Evolutionary conservation across 2,113 vertebrate genomes (phyloP).

Genomic region (Turnix velox): DNA sequence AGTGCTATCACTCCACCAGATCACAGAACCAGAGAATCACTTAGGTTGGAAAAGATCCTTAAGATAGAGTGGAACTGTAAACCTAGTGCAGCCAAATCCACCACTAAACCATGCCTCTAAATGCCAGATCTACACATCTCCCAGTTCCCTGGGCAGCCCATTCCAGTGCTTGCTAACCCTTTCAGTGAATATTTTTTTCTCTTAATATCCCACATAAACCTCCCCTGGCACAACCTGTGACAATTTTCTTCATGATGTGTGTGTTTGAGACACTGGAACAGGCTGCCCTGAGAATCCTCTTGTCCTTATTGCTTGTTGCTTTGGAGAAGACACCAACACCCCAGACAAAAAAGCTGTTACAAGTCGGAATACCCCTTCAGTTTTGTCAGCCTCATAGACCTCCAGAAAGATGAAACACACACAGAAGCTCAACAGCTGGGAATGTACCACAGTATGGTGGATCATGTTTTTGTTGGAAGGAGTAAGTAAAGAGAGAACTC

Average conservation of each 20-base stretch:
- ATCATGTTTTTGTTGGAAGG: neutral
- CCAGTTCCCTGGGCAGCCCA: neutral
- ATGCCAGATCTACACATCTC: fast-evolving
- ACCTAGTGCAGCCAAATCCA: neutral
- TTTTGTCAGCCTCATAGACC: neutral
- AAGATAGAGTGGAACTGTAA: fast-evolving
- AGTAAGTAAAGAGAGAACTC: neutral
- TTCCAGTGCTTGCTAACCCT: neutral
- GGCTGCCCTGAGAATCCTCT: too few relatives aligned
- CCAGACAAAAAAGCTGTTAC: neutral
- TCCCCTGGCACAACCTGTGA: neutral
- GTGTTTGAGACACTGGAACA: too few relatives aligned
- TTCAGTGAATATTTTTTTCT: neutral
- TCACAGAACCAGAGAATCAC: neutral
- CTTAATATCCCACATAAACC: neutral
- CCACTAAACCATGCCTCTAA: neutral
- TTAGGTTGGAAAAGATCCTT: neutral
- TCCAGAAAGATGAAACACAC: neutral
- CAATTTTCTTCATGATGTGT: too few relatives aligned
- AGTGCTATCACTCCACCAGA: neutral
- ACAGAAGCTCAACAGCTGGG: neutral
- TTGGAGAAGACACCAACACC: neutral
- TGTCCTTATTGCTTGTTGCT: fast-evolving
- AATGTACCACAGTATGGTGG: neutral
- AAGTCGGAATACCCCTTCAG: neutral